A percentile compares a stretch with the other conserved stretches of the same genome.
phyloP scores from a whole-genome alignment of 2,113 vertebrate species.

The Nothoprocta perdicaria region DNA sequence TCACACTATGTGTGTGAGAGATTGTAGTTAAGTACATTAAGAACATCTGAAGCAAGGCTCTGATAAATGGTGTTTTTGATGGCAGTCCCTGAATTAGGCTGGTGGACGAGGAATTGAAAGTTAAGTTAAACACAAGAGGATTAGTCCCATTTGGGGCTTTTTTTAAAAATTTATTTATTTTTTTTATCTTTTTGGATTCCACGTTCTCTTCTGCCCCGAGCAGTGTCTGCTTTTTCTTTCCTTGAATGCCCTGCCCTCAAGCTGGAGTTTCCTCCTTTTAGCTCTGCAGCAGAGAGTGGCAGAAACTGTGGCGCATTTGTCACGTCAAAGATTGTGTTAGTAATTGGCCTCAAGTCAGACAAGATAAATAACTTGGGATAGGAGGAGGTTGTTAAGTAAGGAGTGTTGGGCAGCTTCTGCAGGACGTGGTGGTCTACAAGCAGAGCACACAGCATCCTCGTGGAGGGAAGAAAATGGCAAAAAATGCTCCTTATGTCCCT shows the following conservation, averaged over 20 bases:
- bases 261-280: not conserved
- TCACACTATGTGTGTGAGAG: conserved; percentile 50
- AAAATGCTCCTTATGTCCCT: fast-evolving
- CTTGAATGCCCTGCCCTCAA: fast-evolving
- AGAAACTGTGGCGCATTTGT: not conserved
- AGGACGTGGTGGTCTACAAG: not conserved
- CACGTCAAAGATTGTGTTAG: not conserved
- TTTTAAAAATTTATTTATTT: no score
- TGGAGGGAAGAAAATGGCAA: not conserved
- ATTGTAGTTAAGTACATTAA: conserved; percentile 68
- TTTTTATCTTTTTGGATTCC: not conserved
- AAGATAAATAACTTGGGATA: not conserved
- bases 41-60: conserved; percentile 61
- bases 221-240: not conserved
- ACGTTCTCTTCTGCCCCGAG: not conserved
- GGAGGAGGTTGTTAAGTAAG: not conserved
- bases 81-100: conserved; percentile 26
- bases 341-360: conserved; percentile 10
- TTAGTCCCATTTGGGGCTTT: not conserved
- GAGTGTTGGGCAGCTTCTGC: fast-evolving
- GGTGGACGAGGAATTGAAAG: conserved; percentile 20
- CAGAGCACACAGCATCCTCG: not conserved
- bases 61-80: conserved; percentile 55
- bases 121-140: conserved; percentile 11
- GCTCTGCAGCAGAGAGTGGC: not conserved